phyloP scores from a whole-genome alignment of 2,113 vertebrate genomes.

The Proteles cristata region DNA sequence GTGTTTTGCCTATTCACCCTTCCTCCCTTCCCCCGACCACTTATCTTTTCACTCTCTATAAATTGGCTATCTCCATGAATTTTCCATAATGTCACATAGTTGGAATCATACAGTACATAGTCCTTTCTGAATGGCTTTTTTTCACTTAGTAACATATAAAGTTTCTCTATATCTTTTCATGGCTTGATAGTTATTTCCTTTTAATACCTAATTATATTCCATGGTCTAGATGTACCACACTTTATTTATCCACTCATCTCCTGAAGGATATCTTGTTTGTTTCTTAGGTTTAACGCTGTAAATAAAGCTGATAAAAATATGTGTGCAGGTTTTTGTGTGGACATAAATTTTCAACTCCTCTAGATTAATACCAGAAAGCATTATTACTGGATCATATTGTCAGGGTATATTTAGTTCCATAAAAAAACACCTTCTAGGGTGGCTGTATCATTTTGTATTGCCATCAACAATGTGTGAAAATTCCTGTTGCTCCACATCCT shows the following conservation, averaged over 20 bases:
- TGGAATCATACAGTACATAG: background rate
- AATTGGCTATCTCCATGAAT: background rate
- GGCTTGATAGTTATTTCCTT: background rate
- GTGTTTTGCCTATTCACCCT: background rate
- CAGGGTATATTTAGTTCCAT: background rate
- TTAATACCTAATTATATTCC: background rate
- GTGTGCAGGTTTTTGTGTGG: background rate
- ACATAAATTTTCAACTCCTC: background rate
- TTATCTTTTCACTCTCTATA: background rate
- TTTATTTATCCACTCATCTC: background rate
- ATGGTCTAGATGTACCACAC: background rate
- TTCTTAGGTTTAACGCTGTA: background rate
- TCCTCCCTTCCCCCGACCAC: background rate
- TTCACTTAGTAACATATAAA: background rate
- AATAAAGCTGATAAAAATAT: background rate
- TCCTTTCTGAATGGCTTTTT: background rate
- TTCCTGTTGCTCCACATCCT: background rate
- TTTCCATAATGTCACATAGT: background rate
- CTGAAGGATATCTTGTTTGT: background rate
- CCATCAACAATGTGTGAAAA: background rate
- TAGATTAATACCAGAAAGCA: background rate
- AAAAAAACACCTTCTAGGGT: background rate
- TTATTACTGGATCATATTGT: background rate
- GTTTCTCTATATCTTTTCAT: background rate
- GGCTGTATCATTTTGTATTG: background rate